Evolutionary conservation across 2,888 invertebrate species (phyloP), one percentile per base, ranked within the genome.

Genomic region (Apamea crenata): DNA sequence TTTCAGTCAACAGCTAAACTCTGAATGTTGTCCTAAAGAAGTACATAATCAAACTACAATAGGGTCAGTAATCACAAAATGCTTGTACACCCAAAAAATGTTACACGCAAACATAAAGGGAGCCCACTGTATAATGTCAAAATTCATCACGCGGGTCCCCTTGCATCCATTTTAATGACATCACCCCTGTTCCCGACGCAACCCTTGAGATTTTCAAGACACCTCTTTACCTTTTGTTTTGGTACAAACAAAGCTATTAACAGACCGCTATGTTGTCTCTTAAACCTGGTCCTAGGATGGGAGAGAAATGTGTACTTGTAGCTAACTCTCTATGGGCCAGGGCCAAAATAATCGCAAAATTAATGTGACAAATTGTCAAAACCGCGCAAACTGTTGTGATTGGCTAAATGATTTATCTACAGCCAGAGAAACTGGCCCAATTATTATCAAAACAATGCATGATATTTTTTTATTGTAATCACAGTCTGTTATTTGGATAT

Each of bases 121-220:
- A 88, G 77, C 93, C 91, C 71, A 82, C 92, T 93, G 93, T 94
- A 91, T 92, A 90, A 90, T 90, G 91, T 92, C 92, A 92, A 91
- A 92, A 91, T 91, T 89, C 91, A 88, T 89, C 87, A 83, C 90
- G 87, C 88, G 86, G 88, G 87, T 83, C 92, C 91, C 93, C 89
- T 91, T 90, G 88, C 94, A 94, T 95, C 90, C 92, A 95, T 95
- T 95, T 95, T 95, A 95, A 95, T 95, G 95, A 94, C 94, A 91
- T 92, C 94, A 93, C 92, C 93, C 94, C 92, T 90, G 88, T 80
- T 87, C 79, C 82, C 89, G 91, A 89, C 89, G 77, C 85, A 94
- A 93, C 95, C 94, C 94, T 94, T 94, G 91, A 93, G 91, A 91
- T 90, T 91, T 91, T 90, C 75, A 80, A 87, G 80, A 84, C 89